Conservation (phyloP, 2,113 vertebrate genomes). For the Nothoprocta pentlandii region DNA sequence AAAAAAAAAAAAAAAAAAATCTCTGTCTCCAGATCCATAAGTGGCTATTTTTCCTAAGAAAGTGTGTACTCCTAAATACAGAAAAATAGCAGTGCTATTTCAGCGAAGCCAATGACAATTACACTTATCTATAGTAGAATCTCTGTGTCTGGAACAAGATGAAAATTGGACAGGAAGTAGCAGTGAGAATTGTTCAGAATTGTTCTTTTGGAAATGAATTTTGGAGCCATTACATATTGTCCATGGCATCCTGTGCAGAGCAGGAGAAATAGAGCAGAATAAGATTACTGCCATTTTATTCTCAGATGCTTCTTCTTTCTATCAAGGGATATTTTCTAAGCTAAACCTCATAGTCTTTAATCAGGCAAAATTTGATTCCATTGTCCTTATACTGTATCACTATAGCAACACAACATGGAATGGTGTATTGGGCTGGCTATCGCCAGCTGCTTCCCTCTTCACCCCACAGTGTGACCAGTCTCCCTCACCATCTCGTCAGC, state of each 20-base stretch:
- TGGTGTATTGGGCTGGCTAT: neutral
- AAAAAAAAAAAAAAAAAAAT: neutral
- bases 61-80: neutral
- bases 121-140: slow-evolving; percentile 5
- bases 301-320: slow-evolving; percentile 22
- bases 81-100: neutral
- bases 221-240: neutral
- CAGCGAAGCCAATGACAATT: slow-evolving; percentile 10
- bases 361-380: slow-evolving; percentile 1
- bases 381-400: neutral
- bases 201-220: slow-evolving; percentile 19
- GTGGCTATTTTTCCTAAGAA: neutral
- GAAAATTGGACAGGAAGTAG: slow-evolving; percentile 42
- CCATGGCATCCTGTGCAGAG: neutral
- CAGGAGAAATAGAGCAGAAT: neutral
- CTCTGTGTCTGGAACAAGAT: slow-evolving; percentile 29
- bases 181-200: slow-evolving; percentile 4
- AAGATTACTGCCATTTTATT: slow-evolving; percentile 23
- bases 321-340: slow-evolving; percentile 34
- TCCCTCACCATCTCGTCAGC: neutral
- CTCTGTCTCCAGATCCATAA: neutral
- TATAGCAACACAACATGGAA: slow-evolving; percentile 25
- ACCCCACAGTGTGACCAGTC: neutral
- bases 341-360: slow-evolving; percentile 21
- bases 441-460: neutral